Conservation (phyloP, 2,113 vertebrate species). For the Poicephalus gulielmi region DNA sequence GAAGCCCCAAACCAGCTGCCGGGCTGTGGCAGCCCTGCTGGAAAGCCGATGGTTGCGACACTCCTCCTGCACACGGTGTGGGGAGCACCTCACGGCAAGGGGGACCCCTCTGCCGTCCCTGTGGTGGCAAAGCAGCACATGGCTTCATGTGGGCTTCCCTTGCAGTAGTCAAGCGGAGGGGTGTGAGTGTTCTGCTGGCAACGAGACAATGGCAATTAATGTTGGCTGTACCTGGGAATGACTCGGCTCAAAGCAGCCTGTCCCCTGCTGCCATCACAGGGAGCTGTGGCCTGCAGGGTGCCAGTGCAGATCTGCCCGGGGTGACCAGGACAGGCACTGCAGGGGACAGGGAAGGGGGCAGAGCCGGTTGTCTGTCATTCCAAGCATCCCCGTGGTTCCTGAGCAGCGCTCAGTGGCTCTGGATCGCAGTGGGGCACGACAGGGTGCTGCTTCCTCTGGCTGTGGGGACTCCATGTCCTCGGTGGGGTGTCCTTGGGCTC, state of each 20-base stretch:
- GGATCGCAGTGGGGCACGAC: background rate
- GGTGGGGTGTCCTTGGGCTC: background rate
- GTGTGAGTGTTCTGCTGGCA: background rate
- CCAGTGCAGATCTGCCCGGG: background rate
- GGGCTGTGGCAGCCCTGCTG: background rate
- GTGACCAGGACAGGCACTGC: background rate
- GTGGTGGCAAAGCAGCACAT: background rate
- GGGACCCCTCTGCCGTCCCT: background rate
- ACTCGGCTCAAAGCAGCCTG: background rate
- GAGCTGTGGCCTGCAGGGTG: background rate
- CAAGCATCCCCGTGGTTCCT: background rate
- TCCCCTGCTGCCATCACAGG: background rate
- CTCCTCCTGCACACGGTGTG: background rate
- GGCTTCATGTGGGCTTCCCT: background rate
- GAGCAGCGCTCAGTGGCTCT: background rate
- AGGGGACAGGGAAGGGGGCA: background rate
- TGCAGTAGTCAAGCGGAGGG: background rate
- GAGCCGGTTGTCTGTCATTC: fast-evolving
- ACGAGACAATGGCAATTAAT: background rate
- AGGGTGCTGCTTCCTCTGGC: background rate
- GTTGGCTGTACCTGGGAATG: background rate
- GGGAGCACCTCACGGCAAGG: background rate
- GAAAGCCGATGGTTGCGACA: background rate
- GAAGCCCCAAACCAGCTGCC: background rate
- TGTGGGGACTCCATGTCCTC: fast-evolving